Conservation (phyloP, 1,140 invertebrate genomes). For the Trinorchestia longiramus region DNA sequence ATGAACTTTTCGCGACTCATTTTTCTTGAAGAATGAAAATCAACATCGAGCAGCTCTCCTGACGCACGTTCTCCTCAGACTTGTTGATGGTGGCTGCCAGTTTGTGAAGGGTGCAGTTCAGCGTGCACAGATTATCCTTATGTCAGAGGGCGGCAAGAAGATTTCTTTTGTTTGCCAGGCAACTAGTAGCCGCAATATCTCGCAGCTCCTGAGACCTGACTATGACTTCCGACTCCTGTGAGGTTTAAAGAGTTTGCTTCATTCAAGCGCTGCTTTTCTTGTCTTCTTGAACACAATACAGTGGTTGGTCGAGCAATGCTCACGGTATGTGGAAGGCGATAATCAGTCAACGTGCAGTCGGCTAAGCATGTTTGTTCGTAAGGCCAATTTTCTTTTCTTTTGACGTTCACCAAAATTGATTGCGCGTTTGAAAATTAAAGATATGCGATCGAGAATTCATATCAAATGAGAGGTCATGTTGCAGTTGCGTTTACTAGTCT, state of each 20-base stretch:
- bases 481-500: background rate
- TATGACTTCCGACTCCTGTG: background rate
- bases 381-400: too few species aligned
- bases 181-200: background rate
- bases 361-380: too few species aligned
- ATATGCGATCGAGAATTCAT: background rate
- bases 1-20: too few species aligned
- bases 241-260: background rate
- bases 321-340: background rate
- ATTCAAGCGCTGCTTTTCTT: background rate
- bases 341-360: background rate
- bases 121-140: background rate
- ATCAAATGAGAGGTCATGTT: background rate
- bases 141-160: background rate
- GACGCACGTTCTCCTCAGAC: background rate
- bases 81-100: slow-evolving; percentile 3
- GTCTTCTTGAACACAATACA: background rate
- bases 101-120: background rate
- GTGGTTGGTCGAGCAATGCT: background rate
- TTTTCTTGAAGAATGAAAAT: background rate
- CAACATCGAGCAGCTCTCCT: background rate
- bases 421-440: background rate
- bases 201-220: background rate
- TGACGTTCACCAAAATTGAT: too few species aligned
- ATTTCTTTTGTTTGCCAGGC: background rate